Percentiles rank a stretch among this genome's conserved stretches.
Conservation (phyloP, 1,140 invertebrate genomes). For the Drosophila pectinifera region DNA sequence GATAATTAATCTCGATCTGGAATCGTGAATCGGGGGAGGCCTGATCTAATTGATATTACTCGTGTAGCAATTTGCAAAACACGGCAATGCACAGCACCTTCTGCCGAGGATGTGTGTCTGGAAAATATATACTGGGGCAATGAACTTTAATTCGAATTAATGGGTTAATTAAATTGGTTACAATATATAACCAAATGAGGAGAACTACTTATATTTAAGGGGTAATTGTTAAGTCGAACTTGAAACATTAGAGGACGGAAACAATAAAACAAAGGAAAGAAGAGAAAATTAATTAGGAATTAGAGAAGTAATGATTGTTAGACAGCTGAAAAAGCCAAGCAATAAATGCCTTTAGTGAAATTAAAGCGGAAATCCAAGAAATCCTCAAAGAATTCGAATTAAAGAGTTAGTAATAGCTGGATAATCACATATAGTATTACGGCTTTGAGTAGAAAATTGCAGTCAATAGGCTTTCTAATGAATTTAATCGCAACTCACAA, state of each 20-base stretch:
- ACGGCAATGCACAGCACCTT: slow-evolving; percentile 41
- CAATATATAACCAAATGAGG: not conserved
- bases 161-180: not conserved
- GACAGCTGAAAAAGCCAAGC: too few relatives aligned
- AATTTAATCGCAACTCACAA: too few relatives aligned
- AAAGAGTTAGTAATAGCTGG: too few relatives aligned
- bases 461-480: too few relatives aligned
- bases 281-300: not conserved
- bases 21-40: slow-evolving; percentile 28
- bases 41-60: slow-evolving; percentile 24
- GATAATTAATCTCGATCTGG: slow-evolving; percentile 17
- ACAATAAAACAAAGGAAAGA: not conserved
- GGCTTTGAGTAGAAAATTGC: too few relatives aligned
- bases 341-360: not conserved
- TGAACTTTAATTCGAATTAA: too few relatives aligned
- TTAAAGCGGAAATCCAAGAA: not conserved
- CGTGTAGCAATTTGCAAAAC: slow-evolving; percentile 56
- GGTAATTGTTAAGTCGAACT: not conserved
- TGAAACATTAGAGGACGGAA: not conserved
- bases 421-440: too few relatives aligned
- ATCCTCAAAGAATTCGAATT: not conserved
- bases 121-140: not conserved
- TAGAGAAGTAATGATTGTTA: too few relatives aligned
- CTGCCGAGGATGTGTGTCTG: slow-evolving; percentile 5
- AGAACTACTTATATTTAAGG: too few relatives aligned